Percentiles rank a stretch among this genome's conserved stretches.
Evolutionary conservation across 2,797 vertebrate species (phyloP).

Genomic region (Moxostoma hubbsi): DNA sequence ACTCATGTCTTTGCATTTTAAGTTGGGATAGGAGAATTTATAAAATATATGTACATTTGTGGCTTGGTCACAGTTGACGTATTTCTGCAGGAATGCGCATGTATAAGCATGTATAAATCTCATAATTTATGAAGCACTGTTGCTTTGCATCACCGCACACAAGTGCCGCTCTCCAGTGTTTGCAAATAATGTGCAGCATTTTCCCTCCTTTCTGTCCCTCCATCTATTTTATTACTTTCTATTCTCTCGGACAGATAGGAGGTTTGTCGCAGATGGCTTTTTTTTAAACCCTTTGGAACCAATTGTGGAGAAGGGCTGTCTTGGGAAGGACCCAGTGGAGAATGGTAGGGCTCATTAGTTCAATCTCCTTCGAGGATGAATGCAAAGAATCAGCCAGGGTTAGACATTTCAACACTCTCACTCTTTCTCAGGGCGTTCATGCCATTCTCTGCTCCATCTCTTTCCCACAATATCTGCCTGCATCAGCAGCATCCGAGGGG

Average conservation of each 20-base stretch:
- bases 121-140: slow-evolving; percentile 6
- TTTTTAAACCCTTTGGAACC: slow-evolving; percentile 85
- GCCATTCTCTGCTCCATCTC: slow-evolving; percentile 71
- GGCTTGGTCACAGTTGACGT: background rate
- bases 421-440: slow-evolving; percentile 44
- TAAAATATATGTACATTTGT: no score
- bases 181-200: slow-evolving; percentile 69
- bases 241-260: slow-evolving; percentile 78
- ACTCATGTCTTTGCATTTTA: no score
- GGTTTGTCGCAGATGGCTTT: slow-evolving; percentile 72
- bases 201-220: slow-evolving; percentile 65
- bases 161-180: slow-evolving; percentile 39
- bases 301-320: slow-evolving; percentile 85
- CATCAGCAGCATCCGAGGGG: slow-evolving; percentile 81
- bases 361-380: slow-evolving; percentile 83
- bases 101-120: slow-evolving; percentile 10
- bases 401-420: slow-evolving; percentile 72
- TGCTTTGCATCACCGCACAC: background rate
- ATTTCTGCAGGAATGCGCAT: background rate
- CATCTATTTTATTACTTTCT: slow-evolving; percentile 79
- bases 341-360: slow-evolving; percentile 84
- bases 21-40: no score
- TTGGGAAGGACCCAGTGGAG: slow-evolving; percentile 81
- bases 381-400: slow-evolving; percentile 74
- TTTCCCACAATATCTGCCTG: slow-evolving; percentile 78